Percentiles rank a stretch among this genome's conserved stretches.
phyloP scores from a whole-genome alignment of 1,140 invertebrate species.

The Geopemphigus sp. region DNA sequence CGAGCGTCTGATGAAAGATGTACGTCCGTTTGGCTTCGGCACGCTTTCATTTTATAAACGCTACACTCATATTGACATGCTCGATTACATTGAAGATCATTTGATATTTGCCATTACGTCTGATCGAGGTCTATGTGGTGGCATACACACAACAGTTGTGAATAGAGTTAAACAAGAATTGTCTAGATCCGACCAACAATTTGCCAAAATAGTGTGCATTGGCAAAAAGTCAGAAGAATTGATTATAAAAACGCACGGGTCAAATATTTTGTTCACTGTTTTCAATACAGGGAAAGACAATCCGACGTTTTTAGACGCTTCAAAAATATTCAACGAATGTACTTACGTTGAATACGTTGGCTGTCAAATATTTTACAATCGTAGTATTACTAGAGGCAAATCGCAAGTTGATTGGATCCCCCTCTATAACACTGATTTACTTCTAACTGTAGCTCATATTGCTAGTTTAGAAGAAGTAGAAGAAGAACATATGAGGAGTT shows the following conservation, averaged over 20 bases:
- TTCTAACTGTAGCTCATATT: background rate
- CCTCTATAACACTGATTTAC: background rate
- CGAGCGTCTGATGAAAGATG: background rate
- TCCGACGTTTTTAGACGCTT: constrained; percentile 28
- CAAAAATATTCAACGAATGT: constrained; percentile 17
- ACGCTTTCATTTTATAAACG: constrained; percentile 8
- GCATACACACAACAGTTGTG: background rate
- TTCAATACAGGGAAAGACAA: constrained; percentile 8
- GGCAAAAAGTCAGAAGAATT: background rate
- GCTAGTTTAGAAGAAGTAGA: constrained; percentile 27
- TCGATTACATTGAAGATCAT: constrained; percentile 16
- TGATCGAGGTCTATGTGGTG: constrained; percentile 1
- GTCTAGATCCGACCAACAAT: constrained; percentile 2
- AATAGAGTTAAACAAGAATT: constrained; percentile 23
- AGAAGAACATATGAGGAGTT: constrained; percentile 19
- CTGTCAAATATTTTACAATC: constrained; percentile 28
- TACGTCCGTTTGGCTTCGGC: background rate
- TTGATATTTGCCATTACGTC: constrained; percentile 18
- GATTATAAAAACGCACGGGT: background rate
- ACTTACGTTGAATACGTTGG: constrained; percentile 5
- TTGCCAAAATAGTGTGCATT: background rate
- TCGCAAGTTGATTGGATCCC: constrained; percentile 16
- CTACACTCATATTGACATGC: constrained; percentile 21
- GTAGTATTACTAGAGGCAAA: background rate
- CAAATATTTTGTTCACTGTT: constrained; percentile 8